Evolutionary conservation across 1,140 invertebrate genomes (phyloP), one percentile per base, ranked within the genome.

Genomic region (Drosophila biarmipes): DNA sequence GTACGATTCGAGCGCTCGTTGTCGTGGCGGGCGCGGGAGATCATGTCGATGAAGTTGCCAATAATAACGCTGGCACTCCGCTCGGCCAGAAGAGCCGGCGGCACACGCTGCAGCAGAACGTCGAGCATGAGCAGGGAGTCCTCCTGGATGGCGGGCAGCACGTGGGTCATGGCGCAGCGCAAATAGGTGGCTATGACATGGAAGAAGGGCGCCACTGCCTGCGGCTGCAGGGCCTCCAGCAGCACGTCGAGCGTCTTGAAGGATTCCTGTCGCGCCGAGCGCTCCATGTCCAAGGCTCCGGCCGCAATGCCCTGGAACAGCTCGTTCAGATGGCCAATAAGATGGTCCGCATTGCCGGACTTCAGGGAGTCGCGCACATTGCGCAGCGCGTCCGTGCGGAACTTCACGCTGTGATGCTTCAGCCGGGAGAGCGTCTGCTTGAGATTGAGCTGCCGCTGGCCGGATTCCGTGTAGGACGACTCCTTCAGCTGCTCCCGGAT

Each of bases 81-180:
- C 48, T 93, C 91, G 1, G 94, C 94, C 11, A 97, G 91, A 34
- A 96, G 92, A 2, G 55, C 43, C 40, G 90, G 79, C 4, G 94
- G 95, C 56, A 94, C 93, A 54, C 94, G 93, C 35, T 94, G 91
- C 14, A 96, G 90, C 19, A 97, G 92, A 53, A 94, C 93, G 80
- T 96, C 97, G n/a, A 97, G 92, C 52, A 97, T 94, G 8, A 95
- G 80, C 2, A 98, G 91, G 0, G 97, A 97, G 91, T 97, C 97
- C 90, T 96, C 95, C 87, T 97, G 96, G 51, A 98, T 95, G 46
- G 93, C 93, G 12, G 94, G 94, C 90, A 96, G 94, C 57, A 98
- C 96, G 76, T 97, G 96, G 10, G 96, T 97, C 96, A 98, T 97
- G 1, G 96, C 95, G 93, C 97, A 98, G 31, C 95, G 94, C 31